Base-by-base conservation (phyloP, 2,797 vertebrate genomes). In the Pangasius larnaudii region DNA sequence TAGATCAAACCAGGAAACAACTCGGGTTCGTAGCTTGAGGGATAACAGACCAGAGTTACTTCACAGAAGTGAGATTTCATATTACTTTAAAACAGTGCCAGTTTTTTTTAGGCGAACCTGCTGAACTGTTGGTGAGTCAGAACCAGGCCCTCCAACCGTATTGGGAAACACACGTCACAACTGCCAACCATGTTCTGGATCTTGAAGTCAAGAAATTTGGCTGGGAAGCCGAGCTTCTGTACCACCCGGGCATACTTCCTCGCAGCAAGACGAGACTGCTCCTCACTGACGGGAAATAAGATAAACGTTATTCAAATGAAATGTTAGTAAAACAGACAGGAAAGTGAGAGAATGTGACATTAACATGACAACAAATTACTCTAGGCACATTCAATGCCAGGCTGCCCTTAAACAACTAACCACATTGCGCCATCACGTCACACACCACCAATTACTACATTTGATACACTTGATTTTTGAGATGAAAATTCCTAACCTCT, bases 161-260 rank as follows among this genome's bases (percentile, higher is more conserved):
- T 99, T 84, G 98, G 96, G 90, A 99, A 99, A 88, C 95, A 97
- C 39, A 99, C 98, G 0, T 99, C 98, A 77, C 98, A 99, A 93
- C 98, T 99, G 30, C 97, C 98, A 92, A 99, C 98, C 97, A 99
- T 99, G 92, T 99, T 99, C 95, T 99, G 98, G 91, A 99, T 98
- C 93, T 99, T 99, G 89, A 99, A 99, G 93, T 99, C 97, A 69
- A 99, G 93, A 93, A 99, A 99, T 91, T 96, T 98, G 77, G 98
- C 98, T 0, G 98, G 97, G 88, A 99, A 99, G 0, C 98, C 98
- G 0, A 99, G 96, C 87, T 99, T 99, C 95, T 99, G 98, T 24
- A 99, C 97, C 91, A 99, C 97, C 0, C 98, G 96, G 0, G 98
- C 98, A 0, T 97, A 99, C 85, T 99, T 99, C 91, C 98, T 96